phyloP scores from a whole-genome alignment of 2,113 vertebrate species.

The Ursus arctos region DNA sequence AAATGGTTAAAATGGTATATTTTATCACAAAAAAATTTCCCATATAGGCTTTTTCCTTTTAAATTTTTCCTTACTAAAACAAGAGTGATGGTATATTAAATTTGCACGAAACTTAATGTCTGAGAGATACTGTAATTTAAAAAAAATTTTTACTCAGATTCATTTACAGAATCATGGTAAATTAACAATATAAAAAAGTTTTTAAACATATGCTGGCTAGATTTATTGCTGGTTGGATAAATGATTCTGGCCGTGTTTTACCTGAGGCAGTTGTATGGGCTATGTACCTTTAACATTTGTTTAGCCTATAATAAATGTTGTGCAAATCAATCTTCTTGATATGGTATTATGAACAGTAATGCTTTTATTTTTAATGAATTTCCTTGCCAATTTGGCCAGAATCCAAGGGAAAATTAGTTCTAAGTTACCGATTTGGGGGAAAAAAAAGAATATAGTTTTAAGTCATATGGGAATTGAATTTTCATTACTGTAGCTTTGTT shows the following conservation, averaged over 20 bases:
- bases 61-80: not conserved
- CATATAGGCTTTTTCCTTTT: not conserved
- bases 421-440: slow-evolving; percentile 54
- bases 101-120: not conserved
- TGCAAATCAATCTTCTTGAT: slow-evolving; percentile 83
- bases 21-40: not conserved
- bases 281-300: slow-evolving; percentile 80
- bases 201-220: not conserved
- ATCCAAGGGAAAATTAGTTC: slow-evolving; percentile 70
- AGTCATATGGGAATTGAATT: slow-evolving; percentile 66
- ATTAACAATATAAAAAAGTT: not conserved
- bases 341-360: slow-evolving; percentile 75
- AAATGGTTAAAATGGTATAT: not conserved
- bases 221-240: slow-evolving; percentile 72
- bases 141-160: slow-evolving; percentile 22
- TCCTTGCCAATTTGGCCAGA: slow-evolving; percentile 71
- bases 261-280: slow-evolving; percentile 71
- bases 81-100: not conserved
- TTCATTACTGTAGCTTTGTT: slow-evolving; percentile 60
- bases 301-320: slow-evolving; percentile 80
- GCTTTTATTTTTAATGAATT: slow-evolving; percentile 79
- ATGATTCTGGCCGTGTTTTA: slow-evolving; percentile 69
- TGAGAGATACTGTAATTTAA: not conserved
- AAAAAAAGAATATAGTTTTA: slow-evolving; percentile 63
- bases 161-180: not conserved